phyloP scores from a whole-genome alignment of 2,797 vertebrate genomes.

The Champsocephalus gunnari region DNA sequence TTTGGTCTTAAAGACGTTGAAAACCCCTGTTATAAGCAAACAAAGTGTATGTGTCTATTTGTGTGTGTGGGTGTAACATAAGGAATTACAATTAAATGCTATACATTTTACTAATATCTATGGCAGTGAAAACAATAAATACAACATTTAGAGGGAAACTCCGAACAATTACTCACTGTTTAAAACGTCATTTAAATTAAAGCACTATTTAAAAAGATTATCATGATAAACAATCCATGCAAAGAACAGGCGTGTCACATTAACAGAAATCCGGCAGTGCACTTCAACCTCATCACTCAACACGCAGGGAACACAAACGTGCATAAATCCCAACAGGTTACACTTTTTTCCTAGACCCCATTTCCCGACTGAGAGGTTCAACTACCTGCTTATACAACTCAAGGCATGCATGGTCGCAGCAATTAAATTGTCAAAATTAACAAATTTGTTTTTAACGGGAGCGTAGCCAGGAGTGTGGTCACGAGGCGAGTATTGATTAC shows the following conservation, averaged over 20 bases:
- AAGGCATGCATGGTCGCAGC: conserved; percentile 91
- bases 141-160: background rate
- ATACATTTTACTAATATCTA: background rate
- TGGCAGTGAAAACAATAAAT: background rate
- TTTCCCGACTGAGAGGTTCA: conserved; percentile 71
- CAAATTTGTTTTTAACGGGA: conserved; percentile 99
- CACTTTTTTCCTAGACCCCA: conserved; percentile 66
- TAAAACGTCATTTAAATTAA: conserved; percentile 13
- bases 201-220: conserved; percentile 14
- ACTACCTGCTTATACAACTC: conserved; percentile 84
- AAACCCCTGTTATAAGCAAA: background rate
- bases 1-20: too few relatives aligned
- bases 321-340: conserved; percentile 76
- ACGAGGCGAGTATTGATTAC: conserved; percentile 96
- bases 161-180: background rate
- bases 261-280: conserved; percentile 36
- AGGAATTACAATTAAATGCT: conserved; percentile 3
- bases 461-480: conserved; percentile 94
- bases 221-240: conserved; percentile 17
- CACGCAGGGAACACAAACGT: conserved; percentile 64
- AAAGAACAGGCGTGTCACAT: conserved; percentile 40
- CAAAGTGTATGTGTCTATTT: background rate
- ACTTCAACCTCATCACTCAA: conserved; percentile 73
- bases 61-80: background rate
- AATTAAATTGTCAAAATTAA: conserved; percentile 99